Evolutionary conservation across 2,113 vertebrate species (phyloP), one percentile per base, ranked within the genome.

Genomic region (Rhizomys pruinosus): DNA sequence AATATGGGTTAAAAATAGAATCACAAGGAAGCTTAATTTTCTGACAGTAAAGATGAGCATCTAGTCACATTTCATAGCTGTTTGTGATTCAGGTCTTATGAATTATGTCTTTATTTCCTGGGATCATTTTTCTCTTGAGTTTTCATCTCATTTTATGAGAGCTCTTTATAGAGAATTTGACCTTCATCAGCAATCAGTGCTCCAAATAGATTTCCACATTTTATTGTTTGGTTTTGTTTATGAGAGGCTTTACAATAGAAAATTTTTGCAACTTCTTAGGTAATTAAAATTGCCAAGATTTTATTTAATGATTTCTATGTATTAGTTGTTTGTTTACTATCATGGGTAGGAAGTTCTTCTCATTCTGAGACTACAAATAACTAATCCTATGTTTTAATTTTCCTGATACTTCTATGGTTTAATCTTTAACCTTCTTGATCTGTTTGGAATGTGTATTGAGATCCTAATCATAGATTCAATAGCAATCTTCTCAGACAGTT

Each of bases 221-320:
- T 93, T 89, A 12, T 91, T 61, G 34, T 55, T 86, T 63, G 23
- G 6, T 19, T 95, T 90, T 92, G 59, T 34, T 84, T 78, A 69
- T 20, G 11, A 17, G 61, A 32, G 63, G 4, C 63, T 90, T 93
- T 87, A 34, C 34, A 20, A 55, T 68, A 11, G 5, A 39, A 3
- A 20, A 42, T 87, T 69, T 77, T 78, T 34, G 0, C 8, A 20
- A 0, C 5, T 59, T 59, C 63, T 89, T 84, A 32, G 39, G 23
- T 76, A 39, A 25, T 91, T 69, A 80, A 47, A 80, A 19, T 81
- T 91, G 73, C 6, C 42, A 20, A 80, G 37, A 2, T 52, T 72
- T 87, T 71, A 80, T 63, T 71, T 90, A n/a, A 55, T 57, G 23
- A 34, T 78, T 52, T 92, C 17, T 82, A 22, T 9, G 37, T 27